A percentile compares a stretch with the other conserved stretches of the same genome.
These are phyloP conservation scores for Liopterus haemorrhoidalis DNA, from an alignment of 2,888 invertebrate genomes.

Conservation along the genomic window DNA sequence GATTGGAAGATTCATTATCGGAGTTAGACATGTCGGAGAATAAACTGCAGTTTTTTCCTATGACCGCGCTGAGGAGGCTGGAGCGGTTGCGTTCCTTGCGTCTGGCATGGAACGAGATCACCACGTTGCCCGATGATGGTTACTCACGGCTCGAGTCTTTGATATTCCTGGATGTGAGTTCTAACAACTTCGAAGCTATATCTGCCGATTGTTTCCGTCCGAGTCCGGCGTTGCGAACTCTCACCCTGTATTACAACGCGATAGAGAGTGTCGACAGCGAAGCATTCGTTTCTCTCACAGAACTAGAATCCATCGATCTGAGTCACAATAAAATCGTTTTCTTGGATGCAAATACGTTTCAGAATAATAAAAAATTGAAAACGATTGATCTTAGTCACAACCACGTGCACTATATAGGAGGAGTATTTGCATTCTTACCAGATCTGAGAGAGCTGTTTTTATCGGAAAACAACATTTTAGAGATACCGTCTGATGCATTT, in stretches of 20 bases:
- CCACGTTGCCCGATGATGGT: slow-evolving; percentile 62
- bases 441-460: slow-evolving; percentile 77
- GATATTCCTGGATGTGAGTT: slow-evolving; percentile 74
- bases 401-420: slow-evolving; percentile 78
- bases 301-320: slow-evolving; percentile 77
- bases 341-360: slow-evolving; percentile 68
- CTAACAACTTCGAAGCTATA: slow-evolving; percentile 74
- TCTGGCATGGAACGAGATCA: slow-evolving; percentile 77
- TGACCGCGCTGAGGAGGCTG: slow-evolving; percentile 69
- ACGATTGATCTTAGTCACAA: slow-evolving; percentile 85
- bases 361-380: slow-evolving; percentile 66
- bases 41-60: slow-evolving; percentile 76
- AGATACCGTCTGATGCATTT: slow-evolving; percentile 75
- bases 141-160: slow-evolving; percentile 66
- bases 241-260: slow-evolving; percentile 79
- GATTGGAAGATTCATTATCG: slow-evolving; percentile 68
- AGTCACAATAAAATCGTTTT: slow-evolving; percentile 81
- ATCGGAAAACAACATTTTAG: slow-evolving; percentile 82
- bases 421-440: slow-evolving; percentile 73
- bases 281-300: slow-evolving; percentile 66
- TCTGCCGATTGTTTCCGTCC: slow-evolving; percentile 71
- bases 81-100: slow-evolving; percentile 66
- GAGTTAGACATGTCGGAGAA: slow-evolving; percentile 87
- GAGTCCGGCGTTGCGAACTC: slow-evolving; percentile 70
- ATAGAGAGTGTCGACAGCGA: slow-evolving; percentile 71